Percentiles rank a stretch among this genome's conserved stretches.
These are phyloP conservation scores for Rhynchonycteris naso DNA, from an alignment of 2,797 vertebrate genomes.

Conservation along the genomic window DNA sequence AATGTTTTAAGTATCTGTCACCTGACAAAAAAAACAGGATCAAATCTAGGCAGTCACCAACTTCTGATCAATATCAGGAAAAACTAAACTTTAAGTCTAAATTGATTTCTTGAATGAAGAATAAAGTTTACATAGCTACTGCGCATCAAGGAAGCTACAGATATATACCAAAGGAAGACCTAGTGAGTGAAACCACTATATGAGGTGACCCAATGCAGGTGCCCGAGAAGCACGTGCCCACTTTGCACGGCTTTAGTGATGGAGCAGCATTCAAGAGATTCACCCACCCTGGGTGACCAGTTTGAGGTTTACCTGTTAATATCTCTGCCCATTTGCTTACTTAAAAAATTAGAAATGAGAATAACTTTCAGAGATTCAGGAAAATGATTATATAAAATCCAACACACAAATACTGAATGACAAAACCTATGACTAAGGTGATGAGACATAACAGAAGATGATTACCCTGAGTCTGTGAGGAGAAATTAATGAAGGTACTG, in stretches of 20 bases:
- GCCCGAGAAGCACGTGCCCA: rapidly evolving
- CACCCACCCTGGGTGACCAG: background rate
- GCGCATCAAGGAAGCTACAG: background rate
- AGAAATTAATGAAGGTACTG: background rate
- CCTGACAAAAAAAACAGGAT: background rate
- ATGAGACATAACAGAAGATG: background rate
- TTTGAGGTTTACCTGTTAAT: background rate
- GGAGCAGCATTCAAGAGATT: background rate
- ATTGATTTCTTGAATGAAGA: background rate
- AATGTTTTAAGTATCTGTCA: background rate
- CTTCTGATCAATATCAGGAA: background rate
- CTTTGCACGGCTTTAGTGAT: background rate
- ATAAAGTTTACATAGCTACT: background rate
- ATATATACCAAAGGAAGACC: background rate
- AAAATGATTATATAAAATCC: background rate
- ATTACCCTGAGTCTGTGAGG: background rate
- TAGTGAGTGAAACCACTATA: background rate
- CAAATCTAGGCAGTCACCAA: background rate
- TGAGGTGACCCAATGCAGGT: background rate
- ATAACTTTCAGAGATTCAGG: background rate
- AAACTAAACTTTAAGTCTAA: conserved; percentile 3
- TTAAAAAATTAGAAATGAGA: background rate
- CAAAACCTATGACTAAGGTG: background rate
- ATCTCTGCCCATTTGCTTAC: background rate
- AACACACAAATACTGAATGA: background rate